These are phyloP conservation scores for Helogale parvula DNA, from an alignment of 2,113 vertebrate species.

Conservation along the genomic window DNA sequence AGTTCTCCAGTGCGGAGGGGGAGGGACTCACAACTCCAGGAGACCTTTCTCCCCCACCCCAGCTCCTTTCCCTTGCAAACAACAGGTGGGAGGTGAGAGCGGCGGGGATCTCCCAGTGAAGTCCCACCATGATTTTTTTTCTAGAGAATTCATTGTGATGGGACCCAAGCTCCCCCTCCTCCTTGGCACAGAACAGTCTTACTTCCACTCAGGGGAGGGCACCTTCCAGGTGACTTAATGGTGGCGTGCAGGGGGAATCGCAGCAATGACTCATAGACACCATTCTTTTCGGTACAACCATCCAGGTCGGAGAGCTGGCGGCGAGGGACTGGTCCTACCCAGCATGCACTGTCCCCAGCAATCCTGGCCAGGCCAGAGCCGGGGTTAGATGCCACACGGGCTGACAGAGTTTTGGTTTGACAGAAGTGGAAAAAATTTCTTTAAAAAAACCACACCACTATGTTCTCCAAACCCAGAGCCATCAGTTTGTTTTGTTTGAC, in stretches of 20 bases:
- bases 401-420: conserved; percentile 81
- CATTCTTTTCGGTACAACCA: background rate
- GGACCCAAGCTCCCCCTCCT: background rate
- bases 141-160: background rate
- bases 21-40: background rate
- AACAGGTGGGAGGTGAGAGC: background rate
- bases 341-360: conserved; percentile 42
- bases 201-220: background rate
- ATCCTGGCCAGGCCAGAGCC: background rate
- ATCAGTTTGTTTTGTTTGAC: conserved; percentile 56
- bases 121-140: background rate
- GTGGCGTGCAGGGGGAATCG: background rate
- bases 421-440: conserved; percentile 61
- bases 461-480: conserved; percentile 62
- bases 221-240: background rate
- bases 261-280: background rate
- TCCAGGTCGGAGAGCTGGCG: background rate
- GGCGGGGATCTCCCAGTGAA: background rate
- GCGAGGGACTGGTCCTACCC: conserved; percentile 25
- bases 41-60: background rate
- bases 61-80: background rate
- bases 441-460: conserved; percentile 38
- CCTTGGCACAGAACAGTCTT: background rate
- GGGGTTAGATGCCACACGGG: background rate
- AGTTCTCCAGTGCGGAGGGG: background rate